phyloP scores from a whole-genome alignment of 2,797 vertebrate species.

The Lepus townsendii region DNA sequence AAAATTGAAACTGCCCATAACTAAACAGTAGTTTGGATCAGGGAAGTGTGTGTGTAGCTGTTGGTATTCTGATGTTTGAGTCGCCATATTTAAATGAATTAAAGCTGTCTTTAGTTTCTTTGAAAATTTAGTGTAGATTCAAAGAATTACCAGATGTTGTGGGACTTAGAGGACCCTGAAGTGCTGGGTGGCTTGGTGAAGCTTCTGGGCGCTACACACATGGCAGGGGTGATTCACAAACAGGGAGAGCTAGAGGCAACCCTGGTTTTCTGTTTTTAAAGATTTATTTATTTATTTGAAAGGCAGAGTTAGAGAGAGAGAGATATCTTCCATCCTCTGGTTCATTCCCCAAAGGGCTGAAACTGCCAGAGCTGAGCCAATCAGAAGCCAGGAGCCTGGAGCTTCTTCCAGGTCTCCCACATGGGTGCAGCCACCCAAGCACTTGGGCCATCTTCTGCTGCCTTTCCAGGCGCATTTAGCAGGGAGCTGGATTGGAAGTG shows the following conservation, averaged over 20 bases:
- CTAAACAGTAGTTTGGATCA: conserved; percentile 17
- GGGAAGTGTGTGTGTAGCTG: background rate
- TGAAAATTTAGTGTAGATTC: conserved; percentile 48
- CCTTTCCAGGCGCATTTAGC: too few species aligned
- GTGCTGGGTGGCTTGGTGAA: background rate
- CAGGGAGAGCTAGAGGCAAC: background rate
- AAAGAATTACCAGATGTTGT: background rate
- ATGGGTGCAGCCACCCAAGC: too few species aligned
- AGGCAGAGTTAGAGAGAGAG: too few species aligned
- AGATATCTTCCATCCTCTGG: too few species aligned
- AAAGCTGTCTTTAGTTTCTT: conserved; percentile 4
- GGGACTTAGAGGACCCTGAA: background rate
- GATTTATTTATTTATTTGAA: too few species aligned
- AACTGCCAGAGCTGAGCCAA: too few species aligned
- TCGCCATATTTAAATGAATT: conserved; percentile 10
- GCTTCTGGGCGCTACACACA: background rate
- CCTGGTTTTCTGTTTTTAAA: background rate
- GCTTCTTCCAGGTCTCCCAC: too few species aligned
- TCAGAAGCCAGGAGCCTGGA: too few species aligned
- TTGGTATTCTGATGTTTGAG: background rate
- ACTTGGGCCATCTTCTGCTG: too few species aligned
- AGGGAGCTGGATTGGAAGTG: too few species aligned
- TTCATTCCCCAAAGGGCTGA: too few species aligned
- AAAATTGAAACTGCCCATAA: background rate
- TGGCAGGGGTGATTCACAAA: background rate